Percentiles rank a stretch among this genome's conserved stretches.
phyloP scores from a whole-genome alignment of 2,888 invertebrate species.

The Lamellibrachia satsuma region DNA sequence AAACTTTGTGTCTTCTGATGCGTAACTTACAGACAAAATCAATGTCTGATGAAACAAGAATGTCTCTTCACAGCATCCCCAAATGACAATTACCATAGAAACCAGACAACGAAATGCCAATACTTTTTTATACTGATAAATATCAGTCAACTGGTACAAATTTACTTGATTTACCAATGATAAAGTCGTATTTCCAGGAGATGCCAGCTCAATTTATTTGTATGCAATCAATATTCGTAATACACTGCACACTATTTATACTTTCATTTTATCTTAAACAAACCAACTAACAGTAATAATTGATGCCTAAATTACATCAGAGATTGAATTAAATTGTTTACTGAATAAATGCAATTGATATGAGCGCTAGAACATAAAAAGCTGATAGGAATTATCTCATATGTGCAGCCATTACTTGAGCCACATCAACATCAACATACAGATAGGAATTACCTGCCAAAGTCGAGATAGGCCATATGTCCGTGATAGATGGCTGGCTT shows the following conservation, averaged over 20 bases:
- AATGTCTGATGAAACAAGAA: background rate
- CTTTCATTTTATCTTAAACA: background rate
- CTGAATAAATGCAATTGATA: background rate
- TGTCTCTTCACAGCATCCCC: background rate
- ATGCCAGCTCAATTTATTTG: background rate
- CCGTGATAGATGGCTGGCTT: conserved; percentile 97
- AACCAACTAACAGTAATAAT: background rate
- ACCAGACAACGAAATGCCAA: background rate
- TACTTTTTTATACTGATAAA: background rate
- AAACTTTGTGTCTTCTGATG: background rate
- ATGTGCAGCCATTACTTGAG: background rate
- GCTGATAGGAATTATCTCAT: background rate
- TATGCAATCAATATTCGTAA: background rate
- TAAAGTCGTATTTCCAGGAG: background rate
- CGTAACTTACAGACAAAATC: background rate
- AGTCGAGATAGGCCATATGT: conserved; percentile 95
- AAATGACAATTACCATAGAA: background rate
- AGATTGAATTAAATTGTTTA: background rate
- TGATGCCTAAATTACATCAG: background rate
- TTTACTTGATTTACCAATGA: background rate
- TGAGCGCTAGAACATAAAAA: background rate
- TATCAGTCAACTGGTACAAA: background rate
- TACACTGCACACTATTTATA: background rate
- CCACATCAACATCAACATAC: background rate
- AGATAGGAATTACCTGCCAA: conserved; percentile 76